Base-by-base conservation (phyloP, 1,140 invertebrate species). In the Drosophila orosa region DNA sequence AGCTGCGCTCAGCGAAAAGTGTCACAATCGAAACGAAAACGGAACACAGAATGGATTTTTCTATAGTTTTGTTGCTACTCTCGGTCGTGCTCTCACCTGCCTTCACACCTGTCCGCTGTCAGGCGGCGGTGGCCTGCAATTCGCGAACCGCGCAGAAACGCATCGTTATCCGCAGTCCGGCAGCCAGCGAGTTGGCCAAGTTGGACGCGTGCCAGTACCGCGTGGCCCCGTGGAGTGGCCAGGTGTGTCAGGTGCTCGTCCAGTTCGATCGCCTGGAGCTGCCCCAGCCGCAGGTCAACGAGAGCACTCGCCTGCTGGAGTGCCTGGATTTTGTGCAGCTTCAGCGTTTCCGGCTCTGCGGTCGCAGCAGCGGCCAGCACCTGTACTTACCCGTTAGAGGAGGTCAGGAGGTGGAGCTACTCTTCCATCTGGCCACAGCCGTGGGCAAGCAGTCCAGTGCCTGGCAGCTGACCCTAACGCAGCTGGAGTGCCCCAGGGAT, bases 211-310 rank as follows among this genome's bases (percentile, higher is more conserved):
- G 84, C 77, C 84, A 84, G 40, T 89, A 89, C 29, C 73, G 72
- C 35, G 80, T 89, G 69, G 69, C 73, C 9, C 61, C 80, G 3
- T 90, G 85, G 85, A 89, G 84, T 60, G 37, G 44, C 35, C 80
- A 84, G 68, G 85, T 89, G 59, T 89, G 84, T 67, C 84, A 89
- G 74, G 73, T 89, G 80, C 84, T 85, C 58, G 77, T 89, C 50
- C 84, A 89, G 66, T 84, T 89, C 52, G 77, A 75, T 37, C 80
- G 84, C n/a, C 66, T 89, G 37, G 84, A 89, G 59, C 42, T 89
- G 80, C 65, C 80, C 48, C 85, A 89, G 77, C 84, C 85, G 47
- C 77, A 47, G 29, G 48, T 89, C 31, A 89, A 89, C 63, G 77
- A 62, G 33, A 89, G 25, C 57, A 66, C 57, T 13, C 52, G 69